Evolutionary conservation across 1,140 invertebrate genomes (phyloP).

Genomic region (Drosophila orosa): DNA sequence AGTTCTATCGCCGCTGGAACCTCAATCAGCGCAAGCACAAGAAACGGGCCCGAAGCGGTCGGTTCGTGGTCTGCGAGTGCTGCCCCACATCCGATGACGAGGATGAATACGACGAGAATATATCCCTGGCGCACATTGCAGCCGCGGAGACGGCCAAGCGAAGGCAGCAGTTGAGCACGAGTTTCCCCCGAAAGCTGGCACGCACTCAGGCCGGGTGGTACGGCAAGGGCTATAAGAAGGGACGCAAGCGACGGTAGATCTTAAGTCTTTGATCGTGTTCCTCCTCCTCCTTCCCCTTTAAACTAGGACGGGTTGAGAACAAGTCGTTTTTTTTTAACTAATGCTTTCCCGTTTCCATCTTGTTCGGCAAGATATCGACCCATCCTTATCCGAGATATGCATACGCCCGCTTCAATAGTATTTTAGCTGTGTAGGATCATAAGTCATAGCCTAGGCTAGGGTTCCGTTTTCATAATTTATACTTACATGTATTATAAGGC

Average conservation of each 20-base stretch:
- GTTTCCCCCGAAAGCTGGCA: constrained; percentile 73
- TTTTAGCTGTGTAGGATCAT: constrained; percentile 40
- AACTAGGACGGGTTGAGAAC: neutral
- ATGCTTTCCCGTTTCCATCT: neutral
- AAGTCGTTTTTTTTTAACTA: neutral
- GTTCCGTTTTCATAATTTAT: constrained; percentile 15
- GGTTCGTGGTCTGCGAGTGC: constrained; percentile 86
- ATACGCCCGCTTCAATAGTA: constrained; percentile 44
- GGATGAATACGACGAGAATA: constrained; percentile 84
- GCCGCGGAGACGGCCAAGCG: constrained; percentile 77
- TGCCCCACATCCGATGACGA: constrained; percentile 85
- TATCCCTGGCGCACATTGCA: constrained; percentile 78
- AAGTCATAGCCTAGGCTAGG: constrained; percentile 40
- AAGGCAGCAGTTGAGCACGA: constrained; percentile 80
- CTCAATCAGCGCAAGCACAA: constrained; percentile 81
- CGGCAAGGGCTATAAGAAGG: constrained; percentile 86
- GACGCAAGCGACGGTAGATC: constrained; percentile 75
- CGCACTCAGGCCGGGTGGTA: constrained; percentile 87
- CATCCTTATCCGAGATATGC: constrained; percentile 10
- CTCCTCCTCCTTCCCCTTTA: neutral
- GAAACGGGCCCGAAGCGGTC: constrained; percentile 84
- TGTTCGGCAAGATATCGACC: neutral
- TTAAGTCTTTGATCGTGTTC: constrained; percentile 8
- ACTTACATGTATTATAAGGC: constrained; percentile 15
- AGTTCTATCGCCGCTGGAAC: constrained; percentile 85